phyloP scores from a whole-genome alignment of 2,797 vertebrate species.

The Hypotaenidia okinawae region DNA sequence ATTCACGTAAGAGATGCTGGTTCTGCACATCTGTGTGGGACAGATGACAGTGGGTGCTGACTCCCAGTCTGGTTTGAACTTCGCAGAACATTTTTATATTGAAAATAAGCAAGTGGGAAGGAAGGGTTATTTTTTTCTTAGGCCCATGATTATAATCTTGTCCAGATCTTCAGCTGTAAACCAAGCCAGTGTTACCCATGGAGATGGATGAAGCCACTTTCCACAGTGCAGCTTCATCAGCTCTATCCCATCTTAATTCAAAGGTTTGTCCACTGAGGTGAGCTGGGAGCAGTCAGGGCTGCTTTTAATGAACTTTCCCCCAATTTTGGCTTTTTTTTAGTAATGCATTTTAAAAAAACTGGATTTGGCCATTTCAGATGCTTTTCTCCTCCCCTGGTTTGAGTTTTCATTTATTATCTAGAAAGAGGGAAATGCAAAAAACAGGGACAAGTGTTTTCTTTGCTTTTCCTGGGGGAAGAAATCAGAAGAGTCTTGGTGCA shows the following conservation, averaged over 20 bases:
- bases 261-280: not conserved
- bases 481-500: not conserved
- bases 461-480: not conserved
- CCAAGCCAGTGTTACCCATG: accelerated
- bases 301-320: not conserved
- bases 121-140: not conserved
- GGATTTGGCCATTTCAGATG: not conserved
- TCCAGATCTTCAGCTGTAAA: not conserved
- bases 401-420: not conserved
- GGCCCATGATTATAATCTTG: not conserved
- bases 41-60: not conserved
- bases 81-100: not conserved
- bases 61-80: not conserved
- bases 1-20: not conserved
- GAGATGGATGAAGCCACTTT: not conserved
- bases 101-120: not conserved
- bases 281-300: not conserved
- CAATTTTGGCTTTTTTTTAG: not conserved
- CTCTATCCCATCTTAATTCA: not conserved
- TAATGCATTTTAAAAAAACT: not conserved
- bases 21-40: not conserved
- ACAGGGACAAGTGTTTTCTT: not conserved
- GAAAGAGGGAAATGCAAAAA: not conserved
- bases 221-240: not conserved
- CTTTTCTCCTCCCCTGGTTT: not conserved